phyloP scores from a whole-genome alignment of 2,113 vertebrate genomes.

The Lucifuga dentata region DNA sequence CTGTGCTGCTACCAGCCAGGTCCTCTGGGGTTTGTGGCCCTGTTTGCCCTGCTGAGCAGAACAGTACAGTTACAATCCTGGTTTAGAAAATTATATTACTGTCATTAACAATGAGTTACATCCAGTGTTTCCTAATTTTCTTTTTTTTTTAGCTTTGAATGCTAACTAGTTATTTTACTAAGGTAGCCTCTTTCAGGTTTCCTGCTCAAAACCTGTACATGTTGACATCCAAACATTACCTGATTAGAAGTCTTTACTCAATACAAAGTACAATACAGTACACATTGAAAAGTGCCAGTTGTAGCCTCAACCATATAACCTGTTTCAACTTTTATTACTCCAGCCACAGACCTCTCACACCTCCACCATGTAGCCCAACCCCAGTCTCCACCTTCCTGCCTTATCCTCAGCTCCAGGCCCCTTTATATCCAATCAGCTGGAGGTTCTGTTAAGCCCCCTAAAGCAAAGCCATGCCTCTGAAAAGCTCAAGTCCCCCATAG shows the following conservation, averaged over 20 bases:
- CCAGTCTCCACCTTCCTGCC: slow-evolving; percentile 1
- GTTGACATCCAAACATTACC: too few species aligned
- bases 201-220: too few species aligned
- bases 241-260: too few species aligned
- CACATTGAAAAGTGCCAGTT: too few species aligned
- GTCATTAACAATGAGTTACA: too few species aligned
- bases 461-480: slow-evolving; percentile 58
- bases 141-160: too few species aligned
- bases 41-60: slow-evolving; percentile 41
- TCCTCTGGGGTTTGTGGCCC: slow-evolving; percentile 48
- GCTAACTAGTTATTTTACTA: too few species aligned
- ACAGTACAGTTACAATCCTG: slow-evolving; percentile 22
- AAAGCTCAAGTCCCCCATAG: slow-evolving; percentile 63
- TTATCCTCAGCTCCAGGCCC: slow-evolving; percentile 29
- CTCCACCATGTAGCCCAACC: neutral
- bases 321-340: neutral
- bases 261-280: too few species aligned
- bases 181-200: too few species aligned
- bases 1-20: slow-evolving; percentile 70
- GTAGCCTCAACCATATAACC: neutral
- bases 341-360: neutral
- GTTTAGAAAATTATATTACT: too few species aligned
- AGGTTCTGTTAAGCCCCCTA: slow-evolving; percentile 68
- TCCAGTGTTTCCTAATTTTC: too few species aligned
- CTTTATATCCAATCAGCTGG: slow-evolving; percentile 68